Conservation (phyloP, 2,888 invertebrate genomes). For the Xestia sexstrigata region DNA sequence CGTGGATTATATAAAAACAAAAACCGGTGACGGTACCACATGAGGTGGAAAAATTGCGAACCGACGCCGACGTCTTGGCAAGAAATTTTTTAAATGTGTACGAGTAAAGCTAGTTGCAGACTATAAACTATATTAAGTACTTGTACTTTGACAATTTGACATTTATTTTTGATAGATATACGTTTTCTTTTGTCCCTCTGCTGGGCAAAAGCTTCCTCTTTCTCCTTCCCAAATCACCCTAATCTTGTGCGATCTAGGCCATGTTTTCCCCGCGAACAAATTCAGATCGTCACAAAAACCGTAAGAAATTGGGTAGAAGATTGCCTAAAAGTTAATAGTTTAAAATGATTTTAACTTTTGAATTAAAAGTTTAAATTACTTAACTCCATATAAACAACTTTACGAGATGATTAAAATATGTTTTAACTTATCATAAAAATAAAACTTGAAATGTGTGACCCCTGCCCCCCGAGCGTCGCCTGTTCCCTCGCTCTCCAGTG, state of each 20-base stretch:
- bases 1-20: constrained; percentile 37
- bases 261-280: not conserved
- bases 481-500: not conserved
- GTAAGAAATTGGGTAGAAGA: not conserved
- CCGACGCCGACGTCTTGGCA: constrained; percentile 20
- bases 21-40: constrained; percentile 42
- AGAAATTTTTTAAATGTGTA: constrained; percentile 14
- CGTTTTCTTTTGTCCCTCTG: not conserved
- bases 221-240: not conserved
- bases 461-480: not conserved
- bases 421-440: not conserved
- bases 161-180: not conserved
- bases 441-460: not conserved
- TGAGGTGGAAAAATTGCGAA: constrained; percentile 42
- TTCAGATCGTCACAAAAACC: not conserved
- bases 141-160: not conserved
- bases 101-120: not conserved
- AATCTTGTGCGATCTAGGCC: not conserved
- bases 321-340: not conserved
- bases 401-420: not conserved
- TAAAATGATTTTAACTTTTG: not conserved
- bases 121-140: not conserved
- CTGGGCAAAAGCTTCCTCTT: not conserved
- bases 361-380: not conserved
- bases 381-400: not conserved